These are phyloP conservation scores for Dromius quadrimaculatus DNA, from an alignment of 2,888 invertebrate genomes.

Conservation along the genomic window DNA sequence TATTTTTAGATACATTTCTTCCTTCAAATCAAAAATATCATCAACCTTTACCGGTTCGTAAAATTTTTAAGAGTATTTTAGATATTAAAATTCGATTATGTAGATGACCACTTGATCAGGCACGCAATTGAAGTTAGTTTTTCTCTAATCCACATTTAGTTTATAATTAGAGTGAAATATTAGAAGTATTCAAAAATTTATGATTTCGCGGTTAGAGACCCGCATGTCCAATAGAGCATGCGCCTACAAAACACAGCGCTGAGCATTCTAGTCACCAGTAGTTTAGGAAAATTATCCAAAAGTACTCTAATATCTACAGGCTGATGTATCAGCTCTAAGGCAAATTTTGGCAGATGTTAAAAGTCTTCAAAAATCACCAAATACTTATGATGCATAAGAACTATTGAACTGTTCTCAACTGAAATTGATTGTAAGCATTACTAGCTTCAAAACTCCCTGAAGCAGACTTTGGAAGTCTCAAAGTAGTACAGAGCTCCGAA, in stretches of 20 bases:
- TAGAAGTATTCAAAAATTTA: conserved; percentile 33
- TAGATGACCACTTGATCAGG: conserved; percentile 44
- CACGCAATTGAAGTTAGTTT: conserved; percentile 44
- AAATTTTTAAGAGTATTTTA: conserved; percentile 25
- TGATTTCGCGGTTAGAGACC: conserved; percentile 42
- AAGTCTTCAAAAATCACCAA: too few species aligned
- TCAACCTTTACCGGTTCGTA: conserved; percentile 47
- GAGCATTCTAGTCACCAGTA: conserved; percentile 51
- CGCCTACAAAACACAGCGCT: conserved; percentile 51
- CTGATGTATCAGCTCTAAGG: too few species aligned
- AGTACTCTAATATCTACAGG: too few species aligned
- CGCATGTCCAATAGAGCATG: conserved; percentile 52
- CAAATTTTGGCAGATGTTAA: too few species aligned
- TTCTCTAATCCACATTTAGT: conserved; percentile 15
- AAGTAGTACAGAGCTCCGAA: too few species aligned
- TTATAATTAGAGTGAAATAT: conserved; percentile 26
- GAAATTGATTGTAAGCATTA: too few species aligned
- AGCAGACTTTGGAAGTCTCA: too few species aligned
- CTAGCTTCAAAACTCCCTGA: too few species aligned
- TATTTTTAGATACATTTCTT: conserved; percentile 25
- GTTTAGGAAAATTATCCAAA: conserved; percentile 44
- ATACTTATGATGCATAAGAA: too few species aligned
- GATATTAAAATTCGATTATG: conserved; percentile 21
- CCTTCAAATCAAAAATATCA: conserved; percentile 20
- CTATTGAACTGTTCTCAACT: too few species aligned